Base-by-base conservation (phyloP, 2,113 vertebrate species). In the Erinaceus europaeus region DNA sequence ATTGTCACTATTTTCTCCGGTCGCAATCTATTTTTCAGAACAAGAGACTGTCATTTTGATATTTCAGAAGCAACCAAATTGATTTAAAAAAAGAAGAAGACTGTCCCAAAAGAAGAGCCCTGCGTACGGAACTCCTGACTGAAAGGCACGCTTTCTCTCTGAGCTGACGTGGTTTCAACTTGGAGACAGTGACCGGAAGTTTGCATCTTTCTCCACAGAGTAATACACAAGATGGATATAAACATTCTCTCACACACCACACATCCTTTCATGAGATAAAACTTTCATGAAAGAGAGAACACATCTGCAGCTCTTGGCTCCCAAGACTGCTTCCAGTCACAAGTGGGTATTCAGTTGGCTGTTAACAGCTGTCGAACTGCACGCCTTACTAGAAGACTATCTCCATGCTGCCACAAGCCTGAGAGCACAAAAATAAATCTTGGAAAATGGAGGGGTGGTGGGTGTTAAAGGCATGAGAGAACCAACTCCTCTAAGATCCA, bases 31-130 rank as follows among this genome's bases (percentile, higher is more conserved):
- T 61, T 90, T 74, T 83, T 73, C 71, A 69, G 55, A 86, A 62
- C 15, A 42, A 48, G 93, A 96, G 90, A 93, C 82, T 5, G 23
- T 27, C 42, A 92, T 80, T 75, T 67, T 84, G 50, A 67, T 73
- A 85, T 81, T 82, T 52, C 82, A 61, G 61, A 88, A 91, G 72
- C 42, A 61, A 94, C 40, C 69, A 52, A 91, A 68, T 44, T 91
- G 46, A 79, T 95, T 55, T 91, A 86, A 44, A 57, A 71, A n/a
- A n/a, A n/a, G n/a, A n/a, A n/a, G n/a, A n/a, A 40, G 84, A 78
- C 27, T 23, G 40, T 50, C 12, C 72, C n/a, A 2, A 61, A 50
- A 55, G 23, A 38, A 50, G 61, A n/a, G 36, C 38, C 79, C 25
- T 64, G 29, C 2, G 8, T 32, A 46, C 61, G 27, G 29, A 27